Percentiles rank a stretch among this genome's conserved stretches.
phyloP scores from a whole-genome alignment of 2,797 vertebrate species.

The Coregonus suidteri region DNA sequence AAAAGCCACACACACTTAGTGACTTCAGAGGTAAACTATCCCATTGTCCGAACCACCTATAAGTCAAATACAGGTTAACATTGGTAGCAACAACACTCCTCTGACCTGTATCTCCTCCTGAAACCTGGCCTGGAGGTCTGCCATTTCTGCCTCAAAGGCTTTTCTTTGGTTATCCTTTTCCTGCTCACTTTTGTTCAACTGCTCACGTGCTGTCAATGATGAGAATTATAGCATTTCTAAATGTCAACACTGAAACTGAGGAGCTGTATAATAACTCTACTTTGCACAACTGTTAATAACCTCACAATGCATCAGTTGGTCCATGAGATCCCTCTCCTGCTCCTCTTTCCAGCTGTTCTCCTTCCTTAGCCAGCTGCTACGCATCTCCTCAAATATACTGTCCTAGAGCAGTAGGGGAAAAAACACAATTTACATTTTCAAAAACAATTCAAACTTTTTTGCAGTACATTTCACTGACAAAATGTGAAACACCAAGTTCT shows the following conservation, averaged over 20 bases:
- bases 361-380: slow-evolving; percentile 21
- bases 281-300: neutral
- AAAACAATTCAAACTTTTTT: neutral
- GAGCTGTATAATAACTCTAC: neutral
- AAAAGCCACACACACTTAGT: neutral
- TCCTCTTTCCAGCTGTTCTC: slow-evolving; percentile 21
- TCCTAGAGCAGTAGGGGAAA: slow-evolving; percentile 7
- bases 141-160: slow-evolving; percentile 13
- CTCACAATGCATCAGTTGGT: slow-evolving; percentile 11
- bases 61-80: neutral
- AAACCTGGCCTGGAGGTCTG: neutral
- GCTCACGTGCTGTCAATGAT: neutral
- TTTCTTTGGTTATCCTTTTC: slow-evolving; percentile 18
- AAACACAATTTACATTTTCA: neutral
- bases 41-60: neutral
- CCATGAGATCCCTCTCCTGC: slow-evolving; percentile 12
- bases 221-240: neutral
- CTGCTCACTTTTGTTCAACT: slow-evolving; percentile 14
- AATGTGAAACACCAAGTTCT: neutral
- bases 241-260: neutral
- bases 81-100: neutral
- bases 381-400: slow-evolving; percentile 16
- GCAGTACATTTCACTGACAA: neutral
- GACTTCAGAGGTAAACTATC: neutral
- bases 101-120: neutral